These are phyloP conservation scores for Polydrusus tereticollis DNA, from an alignment of 2,888 invertebrate genomes.

Conservation along the genomic window DNA sequence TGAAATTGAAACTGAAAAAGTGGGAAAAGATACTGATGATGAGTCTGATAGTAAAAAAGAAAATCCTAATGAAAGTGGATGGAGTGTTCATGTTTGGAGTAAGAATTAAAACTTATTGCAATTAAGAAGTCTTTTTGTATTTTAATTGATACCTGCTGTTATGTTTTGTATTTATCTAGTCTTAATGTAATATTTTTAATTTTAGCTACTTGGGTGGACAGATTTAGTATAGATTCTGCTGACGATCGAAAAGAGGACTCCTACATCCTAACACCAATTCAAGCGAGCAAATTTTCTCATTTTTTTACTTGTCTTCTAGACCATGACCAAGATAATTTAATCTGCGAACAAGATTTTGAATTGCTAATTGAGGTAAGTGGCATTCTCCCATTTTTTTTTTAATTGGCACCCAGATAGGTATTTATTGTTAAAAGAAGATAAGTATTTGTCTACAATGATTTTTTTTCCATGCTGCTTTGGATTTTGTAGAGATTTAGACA, in stretches of 20 bases:
- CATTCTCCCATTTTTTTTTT: not conserved
- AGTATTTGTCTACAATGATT: slow-evolving; percentile 26
- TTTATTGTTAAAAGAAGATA: not conserved
- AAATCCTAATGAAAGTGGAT: slow-evolving; percentile 71
- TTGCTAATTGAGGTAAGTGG: slow-evolving; percentile 74
- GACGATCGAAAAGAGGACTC: slow-evolving; percentile 68
- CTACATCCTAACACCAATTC: slow-evolving; percentile 73
- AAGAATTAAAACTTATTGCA: slow-evolving; percentile 61
- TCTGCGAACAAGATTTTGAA: slow-evolving; percentile 79
- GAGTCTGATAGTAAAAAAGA: slow-evolving; percentile 61
- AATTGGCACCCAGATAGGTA: too few relatives aligned
- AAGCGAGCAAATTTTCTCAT: slow-evolving; percentile 78
- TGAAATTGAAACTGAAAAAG: slow-evolving; percentile 69
- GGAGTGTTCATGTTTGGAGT: slow-evolving; percentile 86
- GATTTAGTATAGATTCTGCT: slow-evolving; percentile 77
- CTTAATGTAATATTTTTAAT: slow-evolving; percentile 30
- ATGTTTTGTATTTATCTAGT: not conserved
- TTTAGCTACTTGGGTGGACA: slow-evolving; percentile 81
- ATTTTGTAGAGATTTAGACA: slow-evolving; percentile 73
- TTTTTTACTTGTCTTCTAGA: slow-evolving; percentile 80
- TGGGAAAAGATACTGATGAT: slow-evolving; percentile 63
- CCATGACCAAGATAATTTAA: slow-evolving; percentile 79
- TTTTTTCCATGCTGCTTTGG: slow-evolving; percentile 60
- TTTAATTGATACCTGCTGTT: not conserved
- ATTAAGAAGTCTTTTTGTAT: not conserved